Percentiles rank a stretch among this genome's conserved stretches.
Evolutionary conservation across 2,113 vertebrate genomes (phyloP).

Genomic region (Lethenteron camtschaticum): DNA sequence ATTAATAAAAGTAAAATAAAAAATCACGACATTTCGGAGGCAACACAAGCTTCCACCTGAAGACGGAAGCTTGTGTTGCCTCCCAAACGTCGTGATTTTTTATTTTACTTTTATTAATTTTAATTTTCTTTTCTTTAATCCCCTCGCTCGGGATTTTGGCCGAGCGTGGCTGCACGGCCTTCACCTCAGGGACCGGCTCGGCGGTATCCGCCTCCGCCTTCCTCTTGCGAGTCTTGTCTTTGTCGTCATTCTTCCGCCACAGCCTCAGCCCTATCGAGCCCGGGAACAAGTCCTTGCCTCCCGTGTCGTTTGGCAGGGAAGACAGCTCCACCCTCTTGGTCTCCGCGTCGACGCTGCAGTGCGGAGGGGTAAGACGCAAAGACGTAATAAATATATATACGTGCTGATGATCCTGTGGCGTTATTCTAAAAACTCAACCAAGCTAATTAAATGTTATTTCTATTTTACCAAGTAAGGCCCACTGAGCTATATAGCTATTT

Average conservation of each 20-base stretch:
- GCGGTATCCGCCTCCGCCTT: not conserved
- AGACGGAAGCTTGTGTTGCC: too few species aligned
- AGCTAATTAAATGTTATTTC: too few species aligned
- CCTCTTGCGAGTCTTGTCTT: not conserved
- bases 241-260: not conserved
- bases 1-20: too few species aligned
- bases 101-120: too few species aligned
- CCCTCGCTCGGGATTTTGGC: not conserved
- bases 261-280: not conserved
- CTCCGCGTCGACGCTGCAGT: slow-evolving; percentile 2
- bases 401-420: too few species aligned
- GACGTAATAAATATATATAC: not conserved
- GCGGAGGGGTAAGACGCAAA: not conserved
- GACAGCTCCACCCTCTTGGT: slow-evolving; percentile 4
- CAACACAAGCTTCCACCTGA: too few species aligned
- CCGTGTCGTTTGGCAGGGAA: slow-evolving; percentile 1
- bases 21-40: too few species aligned
- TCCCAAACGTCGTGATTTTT: too few species aligned
- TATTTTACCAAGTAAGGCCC: too few species aligned
- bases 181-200: slow-evolving; percentile 1
- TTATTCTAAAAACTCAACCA: too few species aligned
- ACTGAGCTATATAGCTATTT: too few species aligned
- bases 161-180: not conserved
- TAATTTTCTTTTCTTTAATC: too few species aligned
- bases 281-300: not conserved